Evolutionary conservation across 1,140 invertebrate species (phyloP), one percentile per base, ranked within the genome.

Genomic region (Bombyx mandarina): DNA sequence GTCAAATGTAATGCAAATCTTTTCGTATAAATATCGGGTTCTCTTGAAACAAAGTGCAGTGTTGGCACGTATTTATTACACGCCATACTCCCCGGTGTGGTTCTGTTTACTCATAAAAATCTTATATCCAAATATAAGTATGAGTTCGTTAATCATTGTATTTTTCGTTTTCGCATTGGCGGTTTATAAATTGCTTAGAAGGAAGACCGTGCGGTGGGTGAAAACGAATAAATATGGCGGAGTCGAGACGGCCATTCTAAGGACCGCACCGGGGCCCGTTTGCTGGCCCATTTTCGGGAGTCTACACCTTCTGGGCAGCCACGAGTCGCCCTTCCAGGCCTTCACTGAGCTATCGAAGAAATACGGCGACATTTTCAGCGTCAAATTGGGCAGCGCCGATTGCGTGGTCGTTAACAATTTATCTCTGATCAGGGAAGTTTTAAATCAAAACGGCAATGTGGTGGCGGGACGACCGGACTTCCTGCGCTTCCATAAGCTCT

Each of bases 381-480:
- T 97, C 47, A 91, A 89, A 46, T 82, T 97, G 52, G 95, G 95
- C 1, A 82, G 89, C 1, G 89, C 90, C 0, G 90, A 91, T 18
- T 95, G 94, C 71, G 83, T 96, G 5, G 91, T 97, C 9, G 92
- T 96, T 22, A 96, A 93, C 74, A 94, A 91, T 65, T 90, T 93
- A 67, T 88, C 91, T 3, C 75, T 92, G 9, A 93, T 96, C 63
- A 91, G 92, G 60, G 93, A 95, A 77, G 94, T 96, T 12, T 89
- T 97, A 10, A 93, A 96, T 70, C 90, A 92, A 59, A 95, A 95
- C 78, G 94, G 94, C 45, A 92, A 91, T 57, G 91, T 92, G 63
- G 96, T 97, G 79, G 94, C 93, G 3, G 93, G 94, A 6, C 86
- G 95, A 44, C 95, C 95, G 0, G 91, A 96, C 75, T 96, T 96